Percentiles rank a stretch among this genome's conserved stretches.
Evolutionary conservation across 2,797 vertebrate genomes (phyloP).

Genomic region (Sebastes umbrosus): DNA sequence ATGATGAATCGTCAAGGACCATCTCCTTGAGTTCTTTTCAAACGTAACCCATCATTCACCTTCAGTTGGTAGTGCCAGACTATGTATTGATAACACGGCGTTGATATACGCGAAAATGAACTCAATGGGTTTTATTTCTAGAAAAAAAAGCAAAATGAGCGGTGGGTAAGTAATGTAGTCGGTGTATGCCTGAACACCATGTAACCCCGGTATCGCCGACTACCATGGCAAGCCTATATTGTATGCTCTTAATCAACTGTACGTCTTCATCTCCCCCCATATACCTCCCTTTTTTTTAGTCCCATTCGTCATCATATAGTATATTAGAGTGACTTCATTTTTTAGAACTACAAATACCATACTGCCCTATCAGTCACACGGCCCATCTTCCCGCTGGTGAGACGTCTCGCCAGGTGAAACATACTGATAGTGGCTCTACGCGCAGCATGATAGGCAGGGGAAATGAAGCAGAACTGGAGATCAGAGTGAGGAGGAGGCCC

Average conservation of each 20-base stretch:
- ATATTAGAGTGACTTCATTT: slow-evolving; percentile 11
- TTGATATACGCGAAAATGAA: too few species aligned
- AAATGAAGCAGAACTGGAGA: slow-evolving; percentile 71
- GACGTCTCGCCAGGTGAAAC: slow-evolving; percentile 50
- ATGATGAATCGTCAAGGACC: not conserved
- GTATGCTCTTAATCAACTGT: not conserved
- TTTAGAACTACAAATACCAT: slow-evolving; percentile 50
- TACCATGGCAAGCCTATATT: not conserved
- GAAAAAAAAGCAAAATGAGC: too few species aligned
- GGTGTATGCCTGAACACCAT: too few species aligned
- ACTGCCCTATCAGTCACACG: slow-evolving; percentile 37
- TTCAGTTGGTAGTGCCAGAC: too few species aligned
- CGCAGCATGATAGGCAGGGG: slow-evolving; percentile 61
- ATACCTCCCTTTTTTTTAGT: not conserved
- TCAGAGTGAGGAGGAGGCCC: slow-evolving; percentile 62
- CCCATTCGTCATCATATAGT: slow-evolving; percentile 15
- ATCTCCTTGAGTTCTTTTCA: not conserved
- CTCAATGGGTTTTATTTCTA: too few species aligned
- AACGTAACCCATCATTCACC: not conserved
- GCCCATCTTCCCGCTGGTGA: slow-evolving; percentile 14
- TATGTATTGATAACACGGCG: too few species aligned
- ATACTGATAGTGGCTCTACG: slow-evolving; percentile 53
- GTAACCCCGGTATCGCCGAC: too few species aligned
- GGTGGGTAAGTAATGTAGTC: too few species aligned
- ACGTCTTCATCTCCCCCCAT: not conserved